Conservation (phyloP, 2,113 vertebrate species). For the Apeltes quadracus region DNA sequence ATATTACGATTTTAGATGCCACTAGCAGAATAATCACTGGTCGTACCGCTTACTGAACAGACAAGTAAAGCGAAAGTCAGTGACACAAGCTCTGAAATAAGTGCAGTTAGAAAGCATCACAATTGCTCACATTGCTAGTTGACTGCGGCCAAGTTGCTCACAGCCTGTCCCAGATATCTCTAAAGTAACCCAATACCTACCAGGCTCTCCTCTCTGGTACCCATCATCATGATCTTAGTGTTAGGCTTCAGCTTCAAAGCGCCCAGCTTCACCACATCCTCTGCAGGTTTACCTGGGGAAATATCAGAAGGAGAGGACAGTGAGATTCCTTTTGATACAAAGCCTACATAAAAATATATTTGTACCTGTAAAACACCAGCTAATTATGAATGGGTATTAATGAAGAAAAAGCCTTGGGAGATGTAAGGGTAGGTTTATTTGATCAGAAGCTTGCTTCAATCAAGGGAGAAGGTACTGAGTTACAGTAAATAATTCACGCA, state of each 20-base stretch:
- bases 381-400: constrained; percentile 9
- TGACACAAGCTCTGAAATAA: neutral
- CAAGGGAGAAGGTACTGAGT: neutral
- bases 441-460: neutral
- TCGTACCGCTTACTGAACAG: neutral
- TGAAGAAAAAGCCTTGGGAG: neutral
- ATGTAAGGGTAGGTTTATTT: neutral
- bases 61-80: neutral
- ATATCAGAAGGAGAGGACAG: neutral
- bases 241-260: constrained; percentile 97
- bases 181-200: constrained; percentile 75
- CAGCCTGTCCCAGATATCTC: neutral
- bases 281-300: constrained; percentile 90
- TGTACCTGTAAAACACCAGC: neutral
- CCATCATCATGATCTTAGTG: constrained; percentile 99
- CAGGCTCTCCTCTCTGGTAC: constrained; percentile 97
- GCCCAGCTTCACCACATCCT: constrained; percentile 95
- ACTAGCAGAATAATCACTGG: neutral
- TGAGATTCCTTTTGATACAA: neutral
- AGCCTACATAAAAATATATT: neutral
- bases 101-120: neutral
- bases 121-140: neutral
- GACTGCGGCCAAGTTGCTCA: neutral
- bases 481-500: neutral
- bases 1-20: neutral